phyloP scores from a whole-genome alignment of 1,140 invertebrate species.

The Calliphora vicina region DNA sequence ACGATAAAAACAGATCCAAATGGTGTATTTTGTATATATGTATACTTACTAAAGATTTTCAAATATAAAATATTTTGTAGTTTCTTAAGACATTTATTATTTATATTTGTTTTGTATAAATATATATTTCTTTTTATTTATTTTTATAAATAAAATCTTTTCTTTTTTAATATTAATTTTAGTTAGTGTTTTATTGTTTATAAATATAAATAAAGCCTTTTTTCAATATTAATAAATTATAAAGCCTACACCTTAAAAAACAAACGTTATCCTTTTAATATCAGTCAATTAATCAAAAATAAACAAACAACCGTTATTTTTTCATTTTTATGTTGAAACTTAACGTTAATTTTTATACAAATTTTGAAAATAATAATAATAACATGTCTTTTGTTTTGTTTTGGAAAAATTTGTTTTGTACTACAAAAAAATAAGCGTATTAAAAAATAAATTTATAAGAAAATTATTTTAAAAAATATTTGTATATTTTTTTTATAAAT shows the following conservation, averaged over 20 bases:
- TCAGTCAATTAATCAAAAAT: not conserved
- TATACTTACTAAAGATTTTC: not conserved
- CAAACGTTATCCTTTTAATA: not conserved
- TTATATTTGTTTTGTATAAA: not conserved
- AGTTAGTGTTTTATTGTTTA: not conserved
- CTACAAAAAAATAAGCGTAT: slow-evolving; percentile 10
- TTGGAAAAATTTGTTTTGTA: not conserved
- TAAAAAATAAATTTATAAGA: not conserved
- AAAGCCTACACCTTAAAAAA: slow-evolving; percentile 4
- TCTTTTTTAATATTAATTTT: not conserved
- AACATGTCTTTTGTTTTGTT: not conserved
- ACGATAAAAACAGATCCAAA: not conserved
- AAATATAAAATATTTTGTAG: too few species aligned
- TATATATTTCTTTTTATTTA: not conserved
- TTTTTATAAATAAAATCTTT: not conserved
- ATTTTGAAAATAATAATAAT: not conserved
- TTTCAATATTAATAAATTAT: not conserved
- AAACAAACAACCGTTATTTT: not conserved
- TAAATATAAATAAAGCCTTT: not conserved
- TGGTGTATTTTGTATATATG: not conserved
- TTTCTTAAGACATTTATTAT: not conserved
- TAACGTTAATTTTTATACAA: not conserved
- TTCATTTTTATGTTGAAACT: not conserved
- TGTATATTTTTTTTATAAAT: not conserved
- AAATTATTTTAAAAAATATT: too few species aligned